Conservation (phyloP, 2,888 invertebrate species). For the Epistrophella euchroma region DNA sequence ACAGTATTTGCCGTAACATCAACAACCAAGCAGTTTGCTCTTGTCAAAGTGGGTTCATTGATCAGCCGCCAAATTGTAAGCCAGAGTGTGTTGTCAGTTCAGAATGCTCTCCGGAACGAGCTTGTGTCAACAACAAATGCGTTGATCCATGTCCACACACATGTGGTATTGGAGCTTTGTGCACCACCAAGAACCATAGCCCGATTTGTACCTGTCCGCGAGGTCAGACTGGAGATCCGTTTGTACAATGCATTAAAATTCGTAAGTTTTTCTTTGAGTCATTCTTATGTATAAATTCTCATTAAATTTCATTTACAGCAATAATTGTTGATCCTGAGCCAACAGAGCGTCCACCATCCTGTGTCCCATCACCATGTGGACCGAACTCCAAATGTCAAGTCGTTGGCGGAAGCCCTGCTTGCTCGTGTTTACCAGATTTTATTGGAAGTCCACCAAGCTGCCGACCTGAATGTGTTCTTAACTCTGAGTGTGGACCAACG, state of each 20-base stretch:
- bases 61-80: slow-evolving; percentile 91
- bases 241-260: slow-evolving; percentile 89
- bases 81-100: slow-evolving; percentile 95
- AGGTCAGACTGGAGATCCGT: slow-evolving; percentile 94
- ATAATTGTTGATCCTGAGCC: slow-evolving; percentile 79
- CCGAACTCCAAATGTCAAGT: slow-evolving; percentile 92
- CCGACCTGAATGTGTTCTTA: slow-evolving; percentile 91
- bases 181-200: slow-evolving; percentile 92
- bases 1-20: slow-evolving; percentile 92
- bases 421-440: slow-evolving; percentile 91
- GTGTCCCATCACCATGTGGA: slow-evolving; percentile 93
- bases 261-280: slow-evolving; percentile 85
- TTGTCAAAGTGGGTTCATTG: slow-evolving; percentile 91
- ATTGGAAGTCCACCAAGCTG: slow-evolving; percentile 92
- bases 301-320: slow-evolving; percentile 65
- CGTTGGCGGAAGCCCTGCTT: slow-evolving; percentile 89
- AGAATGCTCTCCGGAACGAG: slow-evolving; percentile 92
- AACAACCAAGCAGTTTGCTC: slow-evolving; percentile 93
- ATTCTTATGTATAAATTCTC: not conserved
- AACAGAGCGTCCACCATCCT: slow-evolving; percentile 89
- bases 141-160: slow-evolving; percentile 94
- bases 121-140: slow-evolving; percentile 94
- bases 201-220: slow-evolving; percentile 94
- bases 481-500: slow-evolving; percentile 91
- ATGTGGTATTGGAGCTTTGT: slow-evolving; percentile 93